These are phyloP conservation scores for Xestia xanthographa DNA, from an alignment of 2,888 invertebrate genomes.

Conservation along the genomic window DNA sequence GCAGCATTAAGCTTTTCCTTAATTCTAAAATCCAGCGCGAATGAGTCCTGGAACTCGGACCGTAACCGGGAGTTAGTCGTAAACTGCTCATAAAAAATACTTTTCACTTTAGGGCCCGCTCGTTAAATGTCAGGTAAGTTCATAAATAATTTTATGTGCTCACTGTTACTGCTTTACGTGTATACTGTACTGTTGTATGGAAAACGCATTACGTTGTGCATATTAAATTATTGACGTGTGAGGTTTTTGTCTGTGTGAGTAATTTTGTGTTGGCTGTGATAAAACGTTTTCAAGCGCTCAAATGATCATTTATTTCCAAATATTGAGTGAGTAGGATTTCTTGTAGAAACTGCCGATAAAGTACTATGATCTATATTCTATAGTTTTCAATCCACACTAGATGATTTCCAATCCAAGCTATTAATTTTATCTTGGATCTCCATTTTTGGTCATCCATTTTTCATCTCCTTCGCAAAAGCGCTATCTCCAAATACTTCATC, in stretches of 20 bases:
- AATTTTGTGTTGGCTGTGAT: not conserved
- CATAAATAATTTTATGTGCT: constrained; percentile 82
- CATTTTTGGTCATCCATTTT: not conserved
- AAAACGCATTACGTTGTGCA: constrained; percentile 46
- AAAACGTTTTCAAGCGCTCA: not conserved
- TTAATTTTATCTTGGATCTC: not conserved
- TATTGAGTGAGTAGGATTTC: not conserved
- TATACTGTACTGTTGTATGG: constrained; percentile 59
- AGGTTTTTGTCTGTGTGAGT: constrained; percentile 10
- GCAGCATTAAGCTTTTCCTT: constrained; percentile 33
- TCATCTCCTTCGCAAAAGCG: not conserved
- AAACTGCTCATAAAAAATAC: constrained; percentile 82
- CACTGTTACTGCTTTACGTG: constrained; percentile 58
- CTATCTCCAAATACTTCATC: constrained; percentile 10
- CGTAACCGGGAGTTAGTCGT: constrained; percentile 68
- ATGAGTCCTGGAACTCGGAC: constrained; percentile 55
- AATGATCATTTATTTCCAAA: not conserved
- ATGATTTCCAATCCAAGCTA: no score
- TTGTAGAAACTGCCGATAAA: not conserved
- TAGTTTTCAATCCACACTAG: not conserved
- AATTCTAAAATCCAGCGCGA: constrained; percentile 46
- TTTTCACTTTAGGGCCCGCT: constrained; percentile 80
- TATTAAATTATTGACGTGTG: constrained; percentile 40
- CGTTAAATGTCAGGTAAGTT: constrained; percentile 82
- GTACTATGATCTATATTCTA: not conserved